Base-by-base conservation (phyloP, 2,797 vertebrate species). In the Triplophysa bombifrons region DNA sequence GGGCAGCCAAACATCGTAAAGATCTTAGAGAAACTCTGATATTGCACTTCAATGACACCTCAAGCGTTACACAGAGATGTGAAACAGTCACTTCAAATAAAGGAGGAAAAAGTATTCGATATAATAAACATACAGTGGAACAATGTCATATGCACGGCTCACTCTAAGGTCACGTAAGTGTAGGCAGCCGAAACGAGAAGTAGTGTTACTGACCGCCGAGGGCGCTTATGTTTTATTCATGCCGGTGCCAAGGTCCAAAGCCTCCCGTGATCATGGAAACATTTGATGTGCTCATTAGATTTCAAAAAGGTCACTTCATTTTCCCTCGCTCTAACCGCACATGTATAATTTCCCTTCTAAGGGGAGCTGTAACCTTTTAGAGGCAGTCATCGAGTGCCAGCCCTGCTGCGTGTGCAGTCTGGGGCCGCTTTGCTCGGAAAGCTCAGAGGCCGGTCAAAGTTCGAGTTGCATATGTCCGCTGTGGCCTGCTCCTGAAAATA, bases 221-320 rank as follows among this genome's bases (percentile, higher is more conserved):
- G 77, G 78, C 4, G 14, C 78, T 85, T 79, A 85, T 86, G 75
- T 30, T 82, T 88, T 87, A 86, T 87, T 86, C 78, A 86, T 80
- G 66, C 48, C 11, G 72, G 70, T 81, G 77, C 77, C 51, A 69
- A 84, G 82, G 85, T 83, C 82, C 80, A 76, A 81, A 86, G 77
- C 80, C 80, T 81, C 81, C 78, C 83, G 78, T 76, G 80, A 85
- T 84, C 82, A 86, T 77, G 78, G 82, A 84, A 85, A 87, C 81
- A 86, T 83, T 82, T 84, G 78, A 86, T 84, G 81, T 78, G 80
- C 81, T 85, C 86, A 86, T 84, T 85, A 84, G 82, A 84, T 76
- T 82, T 81, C 30, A 71, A 82, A 87, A 88, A 86, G 83, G 80
- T 86, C 82, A 84, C 83, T 83, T 75, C 65, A 81, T 82, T 82